Evolutionary conservation across 2,113 vertebrate genomes (phyloP), one percentile per base, ranked within the genome.

Genomic region (Sprattus sprattus): DNA sequence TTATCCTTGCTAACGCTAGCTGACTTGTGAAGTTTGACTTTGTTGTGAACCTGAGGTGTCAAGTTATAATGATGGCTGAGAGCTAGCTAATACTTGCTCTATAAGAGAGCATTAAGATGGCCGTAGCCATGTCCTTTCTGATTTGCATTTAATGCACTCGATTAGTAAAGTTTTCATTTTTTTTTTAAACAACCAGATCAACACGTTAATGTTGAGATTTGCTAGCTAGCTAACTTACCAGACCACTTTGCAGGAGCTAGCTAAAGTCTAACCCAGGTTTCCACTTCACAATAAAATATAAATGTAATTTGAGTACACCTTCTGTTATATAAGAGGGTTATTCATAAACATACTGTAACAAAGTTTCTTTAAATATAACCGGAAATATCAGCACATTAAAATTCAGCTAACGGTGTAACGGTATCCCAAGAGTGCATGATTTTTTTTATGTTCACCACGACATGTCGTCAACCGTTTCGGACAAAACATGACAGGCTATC

Each of bases 161-260:
- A 71, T 75, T 39, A 39, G n/a, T 28, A 75, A 75, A 75, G 67
- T 39, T 13, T 11, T 5, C 39, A 20, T 78, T 39, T 13, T 11
- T 5, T 78, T 6, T 78, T 3, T 78, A 32, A 78, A 78, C 11
- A 78, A 11, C 25, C 71, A 39, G 25, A 78, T 4, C 71, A 32
- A 0, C 71, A 78, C 32, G 32, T 78, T 78, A 32, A 32, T 13
- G 32, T 78, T 78, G 4, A 32, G 11, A 11, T 71, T 44, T 78
- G 71, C 71, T 78, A 78, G 13, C 71, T 78, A 32, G 71, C 71
- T 78, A 78, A 78, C 71, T 78, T 67, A 78, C 2, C 71, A 78
- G 71, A 32, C 1, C 10, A 78, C 28, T 78, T 78, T 39, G 28
- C 71, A 13, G 71, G 13, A 28, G 64, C 71, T 78, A 44, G 28